These are phyloP conservation scores for Willisornis vidua DNA, from an alignment of 2,113 vertebrate genomes.

Conservation along the genomic window DNA sequence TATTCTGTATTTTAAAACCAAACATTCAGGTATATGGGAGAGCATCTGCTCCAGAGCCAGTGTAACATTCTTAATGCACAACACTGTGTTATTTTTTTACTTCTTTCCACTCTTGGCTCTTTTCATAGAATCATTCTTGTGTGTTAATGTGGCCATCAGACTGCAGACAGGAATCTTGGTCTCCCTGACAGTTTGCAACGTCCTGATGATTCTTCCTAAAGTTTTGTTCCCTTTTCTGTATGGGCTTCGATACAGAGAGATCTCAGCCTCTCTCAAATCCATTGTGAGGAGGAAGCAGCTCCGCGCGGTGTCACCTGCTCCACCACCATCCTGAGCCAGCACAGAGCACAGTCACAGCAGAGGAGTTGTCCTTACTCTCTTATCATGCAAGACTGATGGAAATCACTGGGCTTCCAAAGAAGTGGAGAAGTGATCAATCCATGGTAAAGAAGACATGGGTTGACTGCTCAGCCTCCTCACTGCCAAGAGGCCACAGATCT, in stretches of 20 bases:
- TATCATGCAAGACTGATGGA: not conserved
- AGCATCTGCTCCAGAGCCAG: constrained; percentile 74
- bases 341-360: not conserved
- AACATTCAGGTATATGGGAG: constrained; percentile 73
- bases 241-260: constrained; percentile 77
- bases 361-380: not conserved
- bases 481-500: not conserved
- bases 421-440: not conserved
- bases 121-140: constrained; percentile 72
- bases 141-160: constrained; percentile 8
- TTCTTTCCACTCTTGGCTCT: constrained; percentile 77
- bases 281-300: constrained; percentile 66
- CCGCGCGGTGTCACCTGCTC: constrained; percentile 28
- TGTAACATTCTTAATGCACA: constrained; percentile 81
- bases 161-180: constrained; percentile 70
- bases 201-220: constrained; percentile 79
- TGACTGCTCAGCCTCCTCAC: not conserved
- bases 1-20: constrained; percentile 76
- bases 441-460: not conserved
- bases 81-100: constrained; percentile 78
- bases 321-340: not conserved
- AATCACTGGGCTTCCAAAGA: not conserved
- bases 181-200: constrained; percentile 74
- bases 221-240: constrained; percentile 77
- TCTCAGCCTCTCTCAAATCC: constrained; percentile 68